phyloP scores from a whole-genome alignment of 2,888 invertebrate species.

The Ophioninae sp. region DNA sequence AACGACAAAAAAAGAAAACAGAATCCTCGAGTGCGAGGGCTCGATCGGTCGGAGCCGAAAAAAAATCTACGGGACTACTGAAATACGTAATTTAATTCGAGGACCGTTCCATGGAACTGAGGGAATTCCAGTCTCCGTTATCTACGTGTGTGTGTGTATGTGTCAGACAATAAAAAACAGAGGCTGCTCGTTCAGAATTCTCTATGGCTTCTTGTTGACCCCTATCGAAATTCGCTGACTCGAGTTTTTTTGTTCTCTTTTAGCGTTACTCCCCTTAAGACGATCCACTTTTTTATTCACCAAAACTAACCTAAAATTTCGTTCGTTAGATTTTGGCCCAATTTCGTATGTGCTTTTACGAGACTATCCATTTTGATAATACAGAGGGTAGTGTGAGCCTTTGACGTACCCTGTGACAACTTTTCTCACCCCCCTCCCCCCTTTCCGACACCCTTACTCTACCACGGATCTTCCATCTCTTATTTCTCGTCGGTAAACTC shows the following conservation, averaged over 20 bases:
- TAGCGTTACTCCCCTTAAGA: background rate
- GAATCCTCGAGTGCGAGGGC: background rate
- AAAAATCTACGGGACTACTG: background rate
- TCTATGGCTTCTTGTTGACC: constrained; percentile 28
- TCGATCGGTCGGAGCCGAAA: background rate
- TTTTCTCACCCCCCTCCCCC: background rate
- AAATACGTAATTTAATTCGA: constrained; percentile 14
- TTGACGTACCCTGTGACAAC: constrained; percentile 11
- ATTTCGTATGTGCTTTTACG: too few relatives aligned
- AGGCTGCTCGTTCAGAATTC: constrained; percentile 33
- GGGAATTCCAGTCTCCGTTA: background rate
- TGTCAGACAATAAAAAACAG: constrained; percentile 43
- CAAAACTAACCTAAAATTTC: too few relatives aligned
- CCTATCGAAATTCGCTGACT: constrained; percentile 51
- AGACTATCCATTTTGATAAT: background rate
- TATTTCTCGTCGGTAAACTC: background rate
- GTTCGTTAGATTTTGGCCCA: background rate
- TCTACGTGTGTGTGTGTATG: background rate
- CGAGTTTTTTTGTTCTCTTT: background rate
- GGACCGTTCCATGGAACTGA: background rate
- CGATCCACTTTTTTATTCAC: too few relatives aligned
- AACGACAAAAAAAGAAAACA: background rate
- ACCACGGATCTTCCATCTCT: background rate
- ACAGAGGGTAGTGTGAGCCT: background rate
- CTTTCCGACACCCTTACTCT: constrained; percentile 23